These are phyloP conservation scores for Lasioglossum zephyrum DNA, from an alignment of 2,888 invertebrate species.

Conservation along the genomic window DNA sequence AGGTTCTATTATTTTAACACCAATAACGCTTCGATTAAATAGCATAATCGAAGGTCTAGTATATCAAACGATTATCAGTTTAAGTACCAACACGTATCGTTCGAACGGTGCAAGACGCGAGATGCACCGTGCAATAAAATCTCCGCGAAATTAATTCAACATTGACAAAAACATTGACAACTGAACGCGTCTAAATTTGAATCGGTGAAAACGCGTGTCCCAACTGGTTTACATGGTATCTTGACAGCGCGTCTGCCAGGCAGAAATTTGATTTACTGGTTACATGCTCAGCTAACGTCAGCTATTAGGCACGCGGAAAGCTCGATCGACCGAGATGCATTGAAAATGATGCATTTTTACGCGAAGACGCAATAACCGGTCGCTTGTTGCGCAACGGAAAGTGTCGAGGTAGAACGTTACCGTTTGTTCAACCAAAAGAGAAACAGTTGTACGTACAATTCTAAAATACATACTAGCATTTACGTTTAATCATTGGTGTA, in stretches of 20 bases:
- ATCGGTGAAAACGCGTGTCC: constrained; percentile 23
- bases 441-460: neutral
- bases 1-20: too few species aligned
- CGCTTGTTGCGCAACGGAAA: neutral
- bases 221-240: constrained; percentile 14
- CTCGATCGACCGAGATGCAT: neutral
- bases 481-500: too few species aligned
- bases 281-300: neutral
- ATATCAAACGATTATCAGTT: too few species aligned
- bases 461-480: neutral
- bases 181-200: constrained; percentile 47
- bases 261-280: neutral
- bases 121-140: neutral
- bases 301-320: neutral
- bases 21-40: too few species aligned
- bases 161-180: constrained; percentile 24
- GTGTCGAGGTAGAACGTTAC: neutral
- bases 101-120: neutral
- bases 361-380: neutral
- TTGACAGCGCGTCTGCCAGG: neutral
- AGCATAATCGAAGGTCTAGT: too few species aligned
- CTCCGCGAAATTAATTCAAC: neutral
- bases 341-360: neutral
- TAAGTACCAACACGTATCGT: too few species aligned
- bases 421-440: neutral